Percentiles rank a stretch among this genome's conserved stretches.
Evolutionary conservation across 2,888 invertebrate species (phyloP).

Genomic region (Loripinus fragilis): DNA sequence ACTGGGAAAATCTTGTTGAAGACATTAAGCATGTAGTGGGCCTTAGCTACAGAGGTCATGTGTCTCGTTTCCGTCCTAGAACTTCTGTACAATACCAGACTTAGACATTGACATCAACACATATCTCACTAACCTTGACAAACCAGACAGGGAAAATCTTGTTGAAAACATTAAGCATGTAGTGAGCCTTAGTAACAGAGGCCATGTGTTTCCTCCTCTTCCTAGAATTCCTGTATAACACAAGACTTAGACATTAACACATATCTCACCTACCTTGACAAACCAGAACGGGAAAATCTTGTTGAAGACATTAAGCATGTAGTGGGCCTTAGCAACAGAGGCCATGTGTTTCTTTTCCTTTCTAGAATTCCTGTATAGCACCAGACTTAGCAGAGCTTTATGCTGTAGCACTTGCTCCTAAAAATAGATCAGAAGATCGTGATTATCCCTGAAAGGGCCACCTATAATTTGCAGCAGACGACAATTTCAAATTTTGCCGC

Average conservation of each 20-base stretch:
- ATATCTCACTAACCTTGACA: constrained; percentile 69
- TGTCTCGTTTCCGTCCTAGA: constrained; percentile 63
- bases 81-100: constrained; percentile 64
- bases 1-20: constrained; percentile 67
- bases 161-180: constrained; percentile 60
- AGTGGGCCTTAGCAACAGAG: constrained; percentile 59
- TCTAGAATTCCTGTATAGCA: constrained; percentile 63
- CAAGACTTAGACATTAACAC: constrained; percentile 35
- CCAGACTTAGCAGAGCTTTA: constrained; percentile 60
- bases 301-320: constrained; percentile 60
- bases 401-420: constrained; percentile 64
- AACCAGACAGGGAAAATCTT: constrained; percentile 72
- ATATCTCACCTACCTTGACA: constrained; percentile 61
- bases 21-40: constrained; percentile 61
- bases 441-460: no score
- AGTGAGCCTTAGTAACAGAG: constrained; percentile 60
- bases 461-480: no score
- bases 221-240: constrained; percentile 63
- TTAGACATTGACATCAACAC: no score
- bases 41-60: constrained; percentile 56
- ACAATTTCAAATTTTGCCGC: no score
- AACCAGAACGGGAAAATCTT: constrained; percentile 72
- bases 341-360: constrained; percentile 64
- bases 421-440: constrained; percentile 3
- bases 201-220: no score